Conservation (phyloP, 2,888 invertebrate genomes). For the Rotaria magnacalcarata region DNA sequence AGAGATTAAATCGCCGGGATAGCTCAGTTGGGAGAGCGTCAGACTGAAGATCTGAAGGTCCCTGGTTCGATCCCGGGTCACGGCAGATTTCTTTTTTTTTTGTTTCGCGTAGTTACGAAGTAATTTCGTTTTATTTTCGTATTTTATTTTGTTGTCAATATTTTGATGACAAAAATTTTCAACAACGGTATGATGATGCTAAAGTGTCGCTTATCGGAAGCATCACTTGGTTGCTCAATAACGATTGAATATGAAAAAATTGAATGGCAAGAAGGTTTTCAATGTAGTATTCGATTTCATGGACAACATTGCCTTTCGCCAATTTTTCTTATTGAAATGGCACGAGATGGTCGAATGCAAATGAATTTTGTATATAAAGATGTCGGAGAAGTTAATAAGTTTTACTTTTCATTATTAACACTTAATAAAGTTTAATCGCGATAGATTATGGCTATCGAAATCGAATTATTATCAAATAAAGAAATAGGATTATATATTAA, state of each 20-base stretch:
- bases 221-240: not conserved
- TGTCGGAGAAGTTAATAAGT: not conserved
- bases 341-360: conserved; percentile 3
- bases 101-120: too few relatives aligned
- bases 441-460: conserved; percentile 14
- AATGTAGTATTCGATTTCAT: conserved; percentile 2
- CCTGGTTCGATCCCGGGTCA: conserved; percentile 31
- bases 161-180: not conserved
- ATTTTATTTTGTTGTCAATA: not conserved
- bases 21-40: conserved; percentile 31
- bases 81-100: not conserved
- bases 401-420: too few relatives aligned
- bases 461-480: not conserved
- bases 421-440: not conserved
- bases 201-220: not conserved
- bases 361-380: conserved; percentile 7
- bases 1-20: not conserved
- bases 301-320: not conserved
- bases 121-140: too few relatives aligned
- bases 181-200: not conserved
- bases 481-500: not conserved
- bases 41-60: conserved; percentile 31
- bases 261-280: not conserved
- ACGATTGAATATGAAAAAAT: conserved; percentile 30
- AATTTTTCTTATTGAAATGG: not conserved